Percentiles rank a stretch among this genome's conserved stretches.
Evolutionary conservation across 2,113 vertebrate genomes (phyloP).

Genomic region (Tragelaphus scriptus): DNA sequence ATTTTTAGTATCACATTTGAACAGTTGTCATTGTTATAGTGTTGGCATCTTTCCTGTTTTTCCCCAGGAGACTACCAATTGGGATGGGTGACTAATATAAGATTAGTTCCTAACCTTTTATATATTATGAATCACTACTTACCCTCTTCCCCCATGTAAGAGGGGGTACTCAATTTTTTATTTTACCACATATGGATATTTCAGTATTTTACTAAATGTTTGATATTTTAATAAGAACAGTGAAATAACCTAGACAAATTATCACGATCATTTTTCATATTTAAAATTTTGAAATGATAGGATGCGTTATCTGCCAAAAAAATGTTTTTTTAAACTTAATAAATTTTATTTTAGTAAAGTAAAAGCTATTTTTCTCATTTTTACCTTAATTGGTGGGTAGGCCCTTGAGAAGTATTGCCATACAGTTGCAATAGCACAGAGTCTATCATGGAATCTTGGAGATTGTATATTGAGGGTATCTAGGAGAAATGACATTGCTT

Average conservation of each 20-base stretch:
- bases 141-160: background rate
- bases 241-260: background rate
- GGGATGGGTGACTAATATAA: background rate
- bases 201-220: background rate
- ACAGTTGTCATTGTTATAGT: background rate
- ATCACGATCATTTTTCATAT: background rate
- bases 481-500: background rate
- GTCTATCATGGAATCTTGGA: background rate
- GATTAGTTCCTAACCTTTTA: background rate
- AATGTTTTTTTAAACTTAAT: background rate
- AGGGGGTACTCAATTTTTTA: background rate
- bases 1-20: background rate
- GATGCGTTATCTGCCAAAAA: background rate
- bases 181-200: background rate
- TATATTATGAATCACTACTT: background rate
- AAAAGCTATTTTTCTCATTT: background rate
- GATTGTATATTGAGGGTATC: background rate
- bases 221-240: background rate
- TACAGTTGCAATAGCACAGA: background rate
- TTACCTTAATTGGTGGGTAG: background rate
- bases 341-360: background rate
- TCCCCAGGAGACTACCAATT: background rate
- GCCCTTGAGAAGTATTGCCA: background rate
- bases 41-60: background rate
- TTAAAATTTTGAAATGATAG: background rate